Evolutionary conservation across 2,797 vertebrate species (phyloP), one percentile per base, ranked within the genome.

Genomic region (Erethizon dorsatum): DNA sequence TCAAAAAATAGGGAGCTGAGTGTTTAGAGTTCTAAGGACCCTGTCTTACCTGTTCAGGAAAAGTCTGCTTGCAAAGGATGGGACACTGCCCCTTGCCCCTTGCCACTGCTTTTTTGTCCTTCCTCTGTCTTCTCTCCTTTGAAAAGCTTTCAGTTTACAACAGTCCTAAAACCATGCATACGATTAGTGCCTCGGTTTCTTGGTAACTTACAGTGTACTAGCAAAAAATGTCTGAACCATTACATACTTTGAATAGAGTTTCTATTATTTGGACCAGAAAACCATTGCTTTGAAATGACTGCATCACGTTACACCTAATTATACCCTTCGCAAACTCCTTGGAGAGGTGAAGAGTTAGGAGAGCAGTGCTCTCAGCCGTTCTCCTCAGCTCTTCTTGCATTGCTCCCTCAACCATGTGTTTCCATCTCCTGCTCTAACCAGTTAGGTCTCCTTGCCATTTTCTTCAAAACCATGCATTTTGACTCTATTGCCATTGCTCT

Each of bases 241-340:
- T 41, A 52, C 1, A 2, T 77, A 67, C 54, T 88, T 59, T 52
- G 83, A 96, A 45, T 83, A 54, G 67, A 31, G 2, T 89, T 13
- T 75, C 77, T 95, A 5, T 65, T 93, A 82, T 57, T 59, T 86
- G 79, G 20, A 31, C 33, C 52, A 69, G 78, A 79, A 88, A 63
- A 14, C 13, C 20, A 52, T 83, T 37, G 37, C 69, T 92, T 82
- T 26, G 77, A 92, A 95, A 47, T 0, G 15, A 69, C 8, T 52
- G 33, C 52, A 47, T 95, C 41, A 15, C 28, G 9, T 50, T 26
- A 2, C 41, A 63, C 5, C n/a, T 57, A 17, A 20, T 47, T 80
- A 45, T 6, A 6, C 69, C 22, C 31, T 22, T 65, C 3, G 17
- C n/a, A 73, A 41, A 73, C 67, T 24, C 20, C 52, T 10, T 45